Base-by-base conservation (phyloP, 2,888 invertebrate genomes). In the Machimus atricapillus region DNA sequence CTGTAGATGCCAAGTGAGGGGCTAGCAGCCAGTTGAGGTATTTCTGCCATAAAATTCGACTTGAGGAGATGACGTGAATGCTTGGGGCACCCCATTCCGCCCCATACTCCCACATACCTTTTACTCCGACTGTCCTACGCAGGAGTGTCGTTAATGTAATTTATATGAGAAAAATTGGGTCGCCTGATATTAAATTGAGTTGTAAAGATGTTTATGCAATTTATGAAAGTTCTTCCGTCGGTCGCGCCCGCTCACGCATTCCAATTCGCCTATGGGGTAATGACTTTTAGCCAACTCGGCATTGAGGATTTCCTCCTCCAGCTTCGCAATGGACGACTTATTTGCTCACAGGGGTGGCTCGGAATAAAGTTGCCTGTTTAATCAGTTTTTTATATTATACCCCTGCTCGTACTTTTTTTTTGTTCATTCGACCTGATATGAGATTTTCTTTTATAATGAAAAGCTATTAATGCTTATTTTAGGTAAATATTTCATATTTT, bases 111-210 rank as follows among this genome's bases (percentile, higher is more conserved):
- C 23, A 27, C 74, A 74, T 74, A 85, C 66, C 37, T 85, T 85
- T 85, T 46, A n/a, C 43, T 73, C 40, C 27, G 83, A n/a, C 83
- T 83, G 83, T 40, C n/a, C 66, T 78, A 79, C 86, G 79, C 79
- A 86, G 56, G 81, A 87, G 87, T 87, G 87, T 87, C 85, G 87
- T 87, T 88, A 88, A 88, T 88, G 87, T 87, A 87, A 88, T 88
- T 88, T 88, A 88, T 88, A 87, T 88, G 86, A 87, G 87, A 88
- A 88, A 88, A 88, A 87, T 88, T 87, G 88, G 88, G 87, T 87
- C 87, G 86, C 87, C 87, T 87, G 87, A 87, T 85, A 87, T 88
- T 86, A 88, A 88, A 88, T 88, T 88, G 88, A 88, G 88, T 88
- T 88, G 83, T 87, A 87, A 87, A 88, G 87, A 88, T 88, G 87